Conservation (phyloP, 2,113 vertebrate species). For the Phainopepla nitens region DNA sequence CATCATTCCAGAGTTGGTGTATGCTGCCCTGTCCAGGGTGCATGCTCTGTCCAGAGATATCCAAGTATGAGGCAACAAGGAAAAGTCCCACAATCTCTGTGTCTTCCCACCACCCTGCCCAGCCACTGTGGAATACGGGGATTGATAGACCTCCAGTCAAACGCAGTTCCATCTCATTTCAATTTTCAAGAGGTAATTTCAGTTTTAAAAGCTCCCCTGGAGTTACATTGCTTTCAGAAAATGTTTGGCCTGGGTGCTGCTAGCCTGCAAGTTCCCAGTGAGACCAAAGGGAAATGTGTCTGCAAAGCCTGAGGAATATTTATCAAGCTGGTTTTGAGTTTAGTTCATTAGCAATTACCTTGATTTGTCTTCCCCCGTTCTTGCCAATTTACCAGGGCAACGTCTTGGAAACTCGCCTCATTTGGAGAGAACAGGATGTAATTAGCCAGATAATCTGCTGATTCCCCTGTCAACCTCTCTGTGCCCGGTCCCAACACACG, state of each 20-base stretch:
- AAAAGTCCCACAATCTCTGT: neutral
- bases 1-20: neutral
- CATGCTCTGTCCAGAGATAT: neutral
- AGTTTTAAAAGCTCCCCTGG: neutral
- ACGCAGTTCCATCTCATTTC: neutral
- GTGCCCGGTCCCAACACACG: neutral
- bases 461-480: neutral
- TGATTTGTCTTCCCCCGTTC: constrained; percentile 2
- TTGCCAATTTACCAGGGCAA: constrained; percentile 46
- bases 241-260: neutral
- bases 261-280: neutral
- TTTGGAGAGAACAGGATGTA: constrained; percentile 53
- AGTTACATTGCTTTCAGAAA: neutral
- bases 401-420: neutral
- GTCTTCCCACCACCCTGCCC: neutral
- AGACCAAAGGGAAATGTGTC: neutral
- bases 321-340: constrained; percentile 10
- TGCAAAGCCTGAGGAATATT: constrained; percentile 19
- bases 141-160: neutral
- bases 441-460: constrained; percentile 57
- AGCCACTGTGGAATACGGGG: neutral
- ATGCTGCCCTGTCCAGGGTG: neutral
- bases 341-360: constrained; percentile 36
- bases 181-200: neutral
- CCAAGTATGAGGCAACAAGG: neutral